Conservation (phyloP, 35 echinoderm and acorn worm genomes). For the Patiria miniata region DNA sequence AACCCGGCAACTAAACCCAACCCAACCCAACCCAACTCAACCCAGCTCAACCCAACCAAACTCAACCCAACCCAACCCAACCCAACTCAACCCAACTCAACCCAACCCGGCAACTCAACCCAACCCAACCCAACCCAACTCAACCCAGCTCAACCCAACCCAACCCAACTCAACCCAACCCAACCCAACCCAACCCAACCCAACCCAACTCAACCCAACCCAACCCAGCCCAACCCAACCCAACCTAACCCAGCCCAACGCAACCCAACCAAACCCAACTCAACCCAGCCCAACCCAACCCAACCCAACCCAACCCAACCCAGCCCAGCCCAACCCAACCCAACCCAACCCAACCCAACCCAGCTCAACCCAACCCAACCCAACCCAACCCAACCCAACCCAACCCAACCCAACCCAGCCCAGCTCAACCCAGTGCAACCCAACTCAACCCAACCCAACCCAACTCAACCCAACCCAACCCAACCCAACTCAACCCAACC, state of each 20-base stretch:
- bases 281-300: not conserved
- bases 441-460: not conserved
- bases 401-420: not conserved
- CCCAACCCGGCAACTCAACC: slow-evolving; percentile 43
- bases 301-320: not conserved
- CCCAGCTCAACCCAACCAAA: too few relatives aligned
- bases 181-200: not conserved
- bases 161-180: not conserved
- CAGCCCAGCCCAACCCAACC: slow-evolving; percentile 46
- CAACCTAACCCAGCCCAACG: not conserved
- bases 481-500: not conserved
- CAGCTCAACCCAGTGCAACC: not conserved
- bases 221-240: not conserved
- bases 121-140: slow-evolving; percentile 40
- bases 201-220: not conserved
- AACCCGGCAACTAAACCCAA: slow-evolving; percentile 4
- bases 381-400: not conserved
- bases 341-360: not conserved
- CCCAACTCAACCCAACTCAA: slow-evolving; percentile 39
- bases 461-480: not conserved
- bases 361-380: slow-evolving; percentile 7
- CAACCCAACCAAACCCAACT: not conserved
- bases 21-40: slow-evolving; percentile 34
- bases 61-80: too few relatives aligned
- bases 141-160: not conserved